Evolutionary conservation across 2,797 vertebrate species (phyloP).

Genomic region (Balearica regulorum): DNA sequence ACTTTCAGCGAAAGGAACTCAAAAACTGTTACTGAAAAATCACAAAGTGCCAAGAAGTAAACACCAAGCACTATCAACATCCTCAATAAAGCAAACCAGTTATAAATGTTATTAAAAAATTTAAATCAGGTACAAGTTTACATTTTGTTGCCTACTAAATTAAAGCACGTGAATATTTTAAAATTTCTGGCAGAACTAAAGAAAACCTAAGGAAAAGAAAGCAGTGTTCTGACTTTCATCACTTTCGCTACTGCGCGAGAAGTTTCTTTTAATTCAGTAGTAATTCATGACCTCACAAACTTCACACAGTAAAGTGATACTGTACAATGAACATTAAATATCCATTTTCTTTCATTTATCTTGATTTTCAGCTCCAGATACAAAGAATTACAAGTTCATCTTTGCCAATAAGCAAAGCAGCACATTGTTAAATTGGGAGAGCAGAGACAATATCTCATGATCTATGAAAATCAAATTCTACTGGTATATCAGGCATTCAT

Average conservation of each 20-base stretch:
- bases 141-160: background rate
- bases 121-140: background rate
- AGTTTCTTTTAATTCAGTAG: background rate
- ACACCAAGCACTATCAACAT: background rate
- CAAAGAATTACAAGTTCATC: background rate
- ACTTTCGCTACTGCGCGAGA: background rate
- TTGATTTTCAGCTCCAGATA: background rate
- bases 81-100: background rate
- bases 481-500: background rate
- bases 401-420: background rate
- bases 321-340: background rate
- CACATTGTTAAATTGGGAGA: background rate
- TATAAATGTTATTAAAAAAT: background rate
- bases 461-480: background rate
- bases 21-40: background rate
- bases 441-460: background rate
- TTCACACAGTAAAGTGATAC: background rate
- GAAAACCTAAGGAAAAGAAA: background rate
- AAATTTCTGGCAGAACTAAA: background rate
- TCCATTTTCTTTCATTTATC: background rate
- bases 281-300: background rate
- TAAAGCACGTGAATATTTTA: background rate
- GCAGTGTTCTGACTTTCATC: background rate
- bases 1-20: background rate
- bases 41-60: background rate